A percentile compares a stretch with the other conserved stretches of the same genome.
Conservation (phyloP, 2,797 vertebrate species). For the Arctocebus calabarensis region DNA sequence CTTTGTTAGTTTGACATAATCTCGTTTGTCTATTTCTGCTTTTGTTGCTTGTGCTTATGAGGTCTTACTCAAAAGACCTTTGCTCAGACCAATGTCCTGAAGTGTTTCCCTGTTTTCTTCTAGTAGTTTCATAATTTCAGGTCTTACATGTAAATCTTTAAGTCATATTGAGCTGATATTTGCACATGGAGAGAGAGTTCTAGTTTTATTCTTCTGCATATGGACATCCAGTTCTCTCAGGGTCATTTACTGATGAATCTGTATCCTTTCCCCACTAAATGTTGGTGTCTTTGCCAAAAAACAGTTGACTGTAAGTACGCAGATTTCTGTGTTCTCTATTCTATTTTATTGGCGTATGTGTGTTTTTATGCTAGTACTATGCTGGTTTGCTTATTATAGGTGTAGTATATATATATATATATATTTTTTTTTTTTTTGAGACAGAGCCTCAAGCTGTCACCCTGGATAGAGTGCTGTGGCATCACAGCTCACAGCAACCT, state of each 20-base stretch:
- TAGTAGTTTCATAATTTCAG: neutral
- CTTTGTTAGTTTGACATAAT: neutral
- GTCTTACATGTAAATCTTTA: neutral
- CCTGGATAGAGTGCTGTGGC: no score
- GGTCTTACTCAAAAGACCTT: neutral
- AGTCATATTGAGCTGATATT: neutral
- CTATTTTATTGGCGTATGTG: neutral
- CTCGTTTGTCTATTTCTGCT: neutral
- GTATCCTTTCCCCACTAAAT: neutral
- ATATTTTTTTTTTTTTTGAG: no score
- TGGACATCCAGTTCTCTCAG: neutral
- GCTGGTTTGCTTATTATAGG: neutral
- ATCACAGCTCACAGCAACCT: no score
- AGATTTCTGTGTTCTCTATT: neutral
- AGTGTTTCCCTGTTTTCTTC: neutral
- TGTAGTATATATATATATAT: no score
- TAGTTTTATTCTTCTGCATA: neutral
- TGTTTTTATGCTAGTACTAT: neutral
- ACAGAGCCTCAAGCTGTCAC: no score
- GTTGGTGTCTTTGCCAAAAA: neutral
- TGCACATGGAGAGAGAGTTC: neutral
- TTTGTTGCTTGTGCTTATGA: neutral
- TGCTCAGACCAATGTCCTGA: neutral
- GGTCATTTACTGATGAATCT: neutral
- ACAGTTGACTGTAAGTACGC: neutral